Evolutionary conservation across 2,888 invertebrate genomes (phyloP).

Genomic region (Oconnorella tubifera): DNA sequence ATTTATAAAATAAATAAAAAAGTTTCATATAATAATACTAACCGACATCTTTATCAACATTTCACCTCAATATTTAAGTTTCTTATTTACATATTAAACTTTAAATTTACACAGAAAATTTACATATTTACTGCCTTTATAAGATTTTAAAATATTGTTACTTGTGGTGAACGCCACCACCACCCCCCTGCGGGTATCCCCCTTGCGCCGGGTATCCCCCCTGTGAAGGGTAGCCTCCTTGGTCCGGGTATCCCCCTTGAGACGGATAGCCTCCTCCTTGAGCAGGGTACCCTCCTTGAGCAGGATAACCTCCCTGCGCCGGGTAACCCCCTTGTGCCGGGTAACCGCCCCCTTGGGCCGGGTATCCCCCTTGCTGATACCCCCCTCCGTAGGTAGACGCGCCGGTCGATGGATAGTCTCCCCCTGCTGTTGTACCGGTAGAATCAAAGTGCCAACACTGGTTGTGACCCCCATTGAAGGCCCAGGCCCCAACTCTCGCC

Average conservation of each 20-base stretch:
- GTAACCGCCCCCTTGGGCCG: not conserved
- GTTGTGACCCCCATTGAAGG: constrained; percentile 6
- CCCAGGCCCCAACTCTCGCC: constrained; percentile 2
- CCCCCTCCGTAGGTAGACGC: constrained; percentile 3
- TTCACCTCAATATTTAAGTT: too few species aligned
- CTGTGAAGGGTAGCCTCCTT: not conserved
- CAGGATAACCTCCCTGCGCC: not conserved
- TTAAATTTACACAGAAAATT: too few species aligned
- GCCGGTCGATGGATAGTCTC: not conserved
- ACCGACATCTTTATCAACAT: too few species aligned
- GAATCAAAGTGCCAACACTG: constrained; percentile 14
- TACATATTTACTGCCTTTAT: too few species aligned
- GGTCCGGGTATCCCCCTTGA: not conserved
- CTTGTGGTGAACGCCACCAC: too few species aligned
- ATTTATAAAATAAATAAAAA: too few species aligned
- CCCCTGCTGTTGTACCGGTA: not conserved
- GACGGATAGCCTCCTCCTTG: not conserved
- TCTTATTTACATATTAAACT: too few species aligned
- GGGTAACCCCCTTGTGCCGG: not conserved
- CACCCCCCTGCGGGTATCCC: not conserved
- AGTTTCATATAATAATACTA: too few species aligned
- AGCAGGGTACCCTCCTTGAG: not conserved
- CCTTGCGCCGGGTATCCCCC: not conserved
- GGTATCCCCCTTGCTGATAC: not conserved
- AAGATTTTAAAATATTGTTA: too few species aligned